phyloP scores from a whole-genome alignment of 2,888 invertebrate genomes.

The Agonum fuliginosum region DNA sequence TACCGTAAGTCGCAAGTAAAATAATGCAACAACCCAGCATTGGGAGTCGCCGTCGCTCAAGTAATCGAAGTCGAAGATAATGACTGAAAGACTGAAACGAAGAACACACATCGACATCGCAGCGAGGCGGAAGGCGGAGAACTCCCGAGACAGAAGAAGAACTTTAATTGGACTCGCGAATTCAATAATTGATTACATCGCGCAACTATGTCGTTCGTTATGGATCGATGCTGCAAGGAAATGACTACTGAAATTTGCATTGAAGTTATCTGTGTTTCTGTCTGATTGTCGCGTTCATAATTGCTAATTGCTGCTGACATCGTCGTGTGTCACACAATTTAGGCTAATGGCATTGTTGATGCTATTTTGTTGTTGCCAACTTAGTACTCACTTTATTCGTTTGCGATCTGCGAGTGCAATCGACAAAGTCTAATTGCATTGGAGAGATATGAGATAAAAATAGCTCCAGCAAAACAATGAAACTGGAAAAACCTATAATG shows the following conservation, averaged over 20 bases:
- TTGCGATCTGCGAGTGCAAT: too few relatives aligned
- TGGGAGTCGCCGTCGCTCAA: background rate
- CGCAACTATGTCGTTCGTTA: slow-evolving; percentile 32
- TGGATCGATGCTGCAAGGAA: slow-evolving; percentile 37
- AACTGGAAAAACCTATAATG: too few relatives aligned
- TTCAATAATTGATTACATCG: slow-evolving; percentile 48
- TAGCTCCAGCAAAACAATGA: too few relatives aligned
- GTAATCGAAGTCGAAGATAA: slow-evolving; percentile 46
- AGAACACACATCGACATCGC: slow-evolving; percentile 41
- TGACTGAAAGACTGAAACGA: slow-evolving; percentile 40
- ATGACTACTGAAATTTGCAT: slow-evolving; percentile 52
- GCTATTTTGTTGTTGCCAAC: background rate
- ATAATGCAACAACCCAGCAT: background rate
- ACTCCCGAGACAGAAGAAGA: slow-evolving; percentile 12
- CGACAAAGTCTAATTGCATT: too few relatives aligned
- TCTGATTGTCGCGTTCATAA: slow-evolving; percentile 48
- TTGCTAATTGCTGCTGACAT: slow-evolving; percentile 49
- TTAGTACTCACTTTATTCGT: background rate
- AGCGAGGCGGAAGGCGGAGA: background rate
- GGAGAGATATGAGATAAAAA: too few relatives aligned
- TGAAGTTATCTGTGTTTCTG: slow-evolving; percentile 44
- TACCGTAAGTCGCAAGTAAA: too few relatives aligned
- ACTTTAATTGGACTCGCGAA: slow-evolving; percentile 48
- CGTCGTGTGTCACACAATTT: slow-evolving; percentile 11
- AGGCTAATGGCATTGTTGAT: slow-evolving; percentile 29